Evolutionary conservation across 2,888 invertebrate genomes (phyloP), one percentile per base, ranked within the genome.

Genomic region (Aporophyla lueneburgensis): DNA sequence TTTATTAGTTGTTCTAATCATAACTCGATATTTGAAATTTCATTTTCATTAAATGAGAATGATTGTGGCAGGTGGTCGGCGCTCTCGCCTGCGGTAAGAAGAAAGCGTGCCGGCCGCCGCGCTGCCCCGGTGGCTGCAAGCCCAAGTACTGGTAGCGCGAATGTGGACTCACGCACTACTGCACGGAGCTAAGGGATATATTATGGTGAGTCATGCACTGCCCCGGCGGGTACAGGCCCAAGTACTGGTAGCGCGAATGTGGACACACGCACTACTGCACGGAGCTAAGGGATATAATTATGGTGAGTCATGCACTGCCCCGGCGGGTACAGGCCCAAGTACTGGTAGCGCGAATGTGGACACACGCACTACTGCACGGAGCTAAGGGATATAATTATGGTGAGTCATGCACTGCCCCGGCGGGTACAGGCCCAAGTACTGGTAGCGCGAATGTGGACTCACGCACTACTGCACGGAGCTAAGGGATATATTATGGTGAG

Each of bases 71-170:
- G 94, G 92, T 95, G 78, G 90, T 92, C 51, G 91, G 94, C 71
- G 91, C 93, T 14, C 83, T 95, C 63, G 95, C 94, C 71, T 95
- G 95, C 81, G 91, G 91, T 78, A 91, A 87, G 71, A 94, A 92
- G 84, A 74, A 90, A 0, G 71, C 92, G 83, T 96, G 96, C 72
- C 92, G 94, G 0, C 96, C 96, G 33, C 96, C 96, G 72, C 95
- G 95, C 85, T 96, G 96, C 81, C 96, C 96, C 49, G 96, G 96
- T 71, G 96, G 96, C 80, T 96, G 96, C 91, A 95, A 93, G 87
- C 96, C 96, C 74, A 93, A 92, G 83, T 95, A 95, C 89, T 96
- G 95, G 95, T 96, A 91, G 49, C 40, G 9, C 66, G 51, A n/a
- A 24, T 54, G 51, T 49, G 56, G 49, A 51, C 67, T 27, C 19